Evolutionary conservation across 1,140 invertebrate species (phyloP), one percentile per base, ranked within the genome.

Genomic region (Trinorchestia longiramus): DNA sequence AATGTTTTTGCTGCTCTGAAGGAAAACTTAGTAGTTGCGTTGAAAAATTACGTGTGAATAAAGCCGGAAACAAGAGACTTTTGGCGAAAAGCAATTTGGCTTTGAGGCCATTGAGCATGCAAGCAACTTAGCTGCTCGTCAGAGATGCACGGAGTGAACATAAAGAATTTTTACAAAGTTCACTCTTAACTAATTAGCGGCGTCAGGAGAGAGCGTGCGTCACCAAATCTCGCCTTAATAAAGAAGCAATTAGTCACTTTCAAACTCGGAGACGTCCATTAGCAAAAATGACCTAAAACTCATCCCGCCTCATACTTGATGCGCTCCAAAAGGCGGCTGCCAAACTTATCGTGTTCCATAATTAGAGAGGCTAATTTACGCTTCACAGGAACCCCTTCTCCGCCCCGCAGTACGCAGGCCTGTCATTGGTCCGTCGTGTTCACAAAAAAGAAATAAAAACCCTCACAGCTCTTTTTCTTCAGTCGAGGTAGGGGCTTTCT

Each of bases 311-410:
- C 92, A 47, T 47, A 94, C 43, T 94, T 94, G 44, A 94, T 40
- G 44, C 43, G 92, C 92, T 4, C n/a, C 43, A 94, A 94, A 94
- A 94, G n/a, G 44, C 43, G 41, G 1, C 44, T 40, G 92, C 92
- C 92, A 94, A 94, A 94, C 92, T 94, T 94, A 94, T 45, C 43
- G 92, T 47, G 92, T 94, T 94, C 43, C 92, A 94, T 94, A 94
- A 94, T 94, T 94, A 94, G 8, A 6, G 44, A 94, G 92, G 43
- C 92, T 45, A 94, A 94, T 94, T 94, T 47, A 11, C 43, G 92
- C 43, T 11, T 94, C 41, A 47, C 6, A 11, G 40, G 92, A 42
- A 47, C 44, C 92, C 43, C 92, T 47, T 94, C 43, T 11, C 43
- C 15, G 40, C 43, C 0, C 19, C 88, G 88, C 88, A 77, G 11